A percentile compares a stretch with the other conserved stretches of the same genome.
Conservation (phyloP, 2,113 vertebrate species). For the Tichodroma muraria region DNA sequence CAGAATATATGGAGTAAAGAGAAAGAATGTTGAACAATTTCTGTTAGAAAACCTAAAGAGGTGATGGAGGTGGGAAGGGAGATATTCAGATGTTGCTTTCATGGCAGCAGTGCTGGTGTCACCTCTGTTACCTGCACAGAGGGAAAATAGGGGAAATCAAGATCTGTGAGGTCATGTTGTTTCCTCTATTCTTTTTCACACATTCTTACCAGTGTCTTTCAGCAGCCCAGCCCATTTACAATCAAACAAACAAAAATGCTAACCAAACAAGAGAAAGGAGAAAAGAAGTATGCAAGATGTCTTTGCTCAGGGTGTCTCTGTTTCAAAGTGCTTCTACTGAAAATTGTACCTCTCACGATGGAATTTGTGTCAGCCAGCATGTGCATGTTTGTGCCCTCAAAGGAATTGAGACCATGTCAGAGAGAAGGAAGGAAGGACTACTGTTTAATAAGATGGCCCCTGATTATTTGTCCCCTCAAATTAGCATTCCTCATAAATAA, state of each 20-base stretch:
- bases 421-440: neutral
- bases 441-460: neutral
- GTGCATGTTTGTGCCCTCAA: neutral
- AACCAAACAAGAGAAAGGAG: neutral
- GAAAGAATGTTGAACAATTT: neutral
- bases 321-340: neutral
- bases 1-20: neutral
- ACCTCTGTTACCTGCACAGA: neutral
- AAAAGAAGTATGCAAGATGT: neutral
- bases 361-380: neutral
- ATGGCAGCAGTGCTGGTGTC: neutral
- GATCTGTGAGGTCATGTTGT: accelerated
- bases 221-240: neutral
- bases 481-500: neutral
- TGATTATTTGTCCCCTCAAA: neutral
- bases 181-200: neutral
- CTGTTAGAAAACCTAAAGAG: neutral
- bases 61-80: neutral
- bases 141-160: neutral
- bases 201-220: neutral
- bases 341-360: neutral
- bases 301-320: neutral
- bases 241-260: neutral
- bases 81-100: neutral
- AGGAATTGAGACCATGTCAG: neutral